phyloP scores from a whole-genome alignment of 2,797 vertebrate genomes.

The Parotocinclus haroldoi region DNA sequence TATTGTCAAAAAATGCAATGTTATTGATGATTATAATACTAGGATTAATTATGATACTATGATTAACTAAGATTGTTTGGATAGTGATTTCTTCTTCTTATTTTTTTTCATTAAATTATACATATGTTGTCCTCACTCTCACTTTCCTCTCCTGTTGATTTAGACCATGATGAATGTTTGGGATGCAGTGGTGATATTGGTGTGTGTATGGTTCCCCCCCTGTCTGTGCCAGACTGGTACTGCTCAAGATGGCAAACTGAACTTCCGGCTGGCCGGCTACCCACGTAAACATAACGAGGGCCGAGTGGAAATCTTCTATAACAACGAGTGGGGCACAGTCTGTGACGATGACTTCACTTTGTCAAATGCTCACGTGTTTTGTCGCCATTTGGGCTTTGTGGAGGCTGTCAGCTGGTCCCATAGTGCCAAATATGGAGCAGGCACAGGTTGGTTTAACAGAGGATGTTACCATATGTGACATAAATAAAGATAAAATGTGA shows the following conservation, averaged over 20 bases:
- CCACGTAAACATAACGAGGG: constrained; percentile 96
- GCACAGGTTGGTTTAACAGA: constrained; percentile 71
- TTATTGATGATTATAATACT: too few species aligned
- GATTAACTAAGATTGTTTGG: too few species aligned
- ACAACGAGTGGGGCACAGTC: constrained; percentile 93
- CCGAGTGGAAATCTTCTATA: constrained; percentile 85
- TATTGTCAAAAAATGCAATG: too few species aligned
- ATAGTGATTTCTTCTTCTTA: too few species aligned
- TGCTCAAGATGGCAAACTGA: constrained; percentile 61
- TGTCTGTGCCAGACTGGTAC: constrained; percentile 65
- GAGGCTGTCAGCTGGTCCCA: constrained; percentile 91
- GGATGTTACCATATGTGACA: background rate
- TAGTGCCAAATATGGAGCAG: constrained; percentile 94
- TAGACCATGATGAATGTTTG: constrained; percentile 30
- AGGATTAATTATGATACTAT: too few species aligned
- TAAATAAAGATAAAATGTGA: background rate
- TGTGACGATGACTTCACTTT: constrained; percentile 95
- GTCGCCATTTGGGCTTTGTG: constrained; percentile 88
- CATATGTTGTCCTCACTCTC: background rate
- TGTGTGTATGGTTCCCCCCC: constrained; percentile 61
- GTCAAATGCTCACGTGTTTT: constrained; percentile 86
- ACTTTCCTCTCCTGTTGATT: background rate
- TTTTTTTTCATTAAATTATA: too few species aligned
- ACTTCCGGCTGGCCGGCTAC: constrained; percentile 85
- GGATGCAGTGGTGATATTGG: constrained; percentile 60